A percentile compares a stretch with the other conserved stretches of the same genome.
Evolutionary conservation across 2,113 vertebrate genomes (phyloP).

Genomic region (Bos javanicus): DNA sequence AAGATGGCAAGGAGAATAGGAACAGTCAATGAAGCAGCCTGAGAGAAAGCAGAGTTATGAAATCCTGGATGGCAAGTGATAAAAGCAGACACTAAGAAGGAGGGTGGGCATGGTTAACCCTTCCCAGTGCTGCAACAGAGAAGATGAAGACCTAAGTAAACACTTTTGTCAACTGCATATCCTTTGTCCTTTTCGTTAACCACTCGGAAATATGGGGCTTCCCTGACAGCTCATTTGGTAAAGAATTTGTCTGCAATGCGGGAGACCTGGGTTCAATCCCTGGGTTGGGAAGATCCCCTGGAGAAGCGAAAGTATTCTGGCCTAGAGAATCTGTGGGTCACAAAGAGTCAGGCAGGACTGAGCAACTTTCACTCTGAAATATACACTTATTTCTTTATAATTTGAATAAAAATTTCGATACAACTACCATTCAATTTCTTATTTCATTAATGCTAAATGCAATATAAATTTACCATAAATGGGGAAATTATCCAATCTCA

Average conservation of each 20-base stretch:
- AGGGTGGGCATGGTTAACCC: not conserved
- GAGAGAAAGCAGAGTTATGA: not conserved
- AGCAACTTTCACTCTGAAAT: not conserved
- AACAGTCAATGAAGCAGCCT: not conserved
- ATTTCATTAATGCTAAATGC: not conserved
- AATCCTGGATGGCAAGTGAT: not conserved
- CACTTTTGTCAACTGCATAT: not conserved
- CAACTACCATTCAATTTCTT: not conserved
- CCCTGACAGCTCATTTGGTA: not conserved
- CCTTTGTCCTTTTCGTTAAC: not conserved
- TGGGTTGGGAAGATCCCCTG: not conserved
- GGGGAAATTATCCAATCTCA: not conserved
- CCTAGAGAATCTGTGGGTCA: not conserved
- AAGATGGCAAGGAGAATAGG: not conserved
- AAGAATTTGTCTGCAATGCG: accelerated
- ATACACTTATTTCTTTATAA: not conserved
- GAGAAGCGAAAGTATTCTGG: not conserved
- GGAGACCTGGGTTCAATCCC: not conserved
- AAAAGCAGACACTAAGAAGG: not conserved
- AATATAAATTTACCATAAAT: not conserved
- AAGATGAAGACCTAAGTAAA: not conserved
- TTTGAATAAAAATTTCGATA: not conserved
- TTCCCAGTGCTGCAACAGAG: not conserved
- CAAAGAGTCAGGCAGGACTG: not conserved
- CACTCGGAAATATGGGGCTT: not conserved